Percentiles rank a stretch among this genome's conserved stretches.
Evolutionary conservation across 2,797 vertebrate genomes (phyloP).

Genomic region (Cottoperca gobio): DNA sequence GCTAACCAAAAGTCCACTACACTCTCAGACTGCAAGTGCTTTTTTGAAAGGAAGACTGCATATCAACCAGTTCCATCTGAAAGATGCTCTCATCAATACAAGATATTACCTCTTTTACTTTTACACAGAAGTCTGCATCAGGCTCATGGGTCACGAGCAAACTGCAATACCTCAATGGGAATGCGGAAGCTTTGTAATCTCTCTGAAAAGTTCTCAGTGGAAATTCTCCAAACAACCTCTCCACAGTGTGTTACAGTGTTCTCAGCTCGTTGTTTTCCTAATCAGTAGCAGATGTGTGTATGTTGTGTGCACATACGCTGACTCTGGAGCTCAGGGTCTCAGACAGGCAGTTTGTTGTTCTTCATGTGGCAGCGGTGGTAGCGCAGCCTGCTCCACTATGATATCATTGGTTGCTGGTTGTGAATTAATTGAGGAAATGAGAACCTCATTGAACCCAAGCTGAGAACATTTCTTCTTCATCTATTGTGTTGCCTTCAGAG

Average conservation of each 20-base stretch:
- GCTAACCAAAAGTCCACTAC: too few species aligned
- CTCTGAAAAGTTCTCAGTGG: too few species aligned
- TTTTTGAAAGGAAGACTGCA: too few species aligned
- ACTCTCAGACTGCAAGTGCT: too few species aligned
- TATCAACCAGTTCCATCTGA: too few species aligned
- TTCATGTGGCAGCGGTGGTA: conserved; percentile 25
- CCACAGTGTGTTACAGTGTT: conserved; percentile 30
- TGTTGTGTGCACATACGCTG: conserved; percentile 27
- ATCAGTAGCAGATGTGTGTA: conserved; percentile 72
- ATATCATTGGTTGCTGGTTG: conserved; percentile 66
- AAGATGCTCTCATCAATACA: too few species aligned
- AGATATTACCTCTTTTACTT: too few species aligned
- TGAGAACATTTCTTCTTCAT: conserved; percentile 13
- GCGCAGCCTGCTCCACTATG: conserved; percentile 37
- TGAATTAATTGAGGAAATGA: conserved; percentile 72
- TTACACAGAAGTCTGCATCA: too few species aligned
- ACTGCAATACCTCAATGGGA: too few species aligned
- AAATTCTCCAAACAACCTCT: conserved; percentile 46
- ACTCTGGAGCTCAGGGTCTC: conserved; percentile 10
- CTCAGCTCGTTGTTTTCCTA: conserved; percentile 65
- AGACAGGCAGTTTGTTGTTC: conserved; percentile 51
- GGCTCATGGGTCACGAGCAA: too few species aligned
- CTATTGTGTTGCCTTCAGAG: background rate
- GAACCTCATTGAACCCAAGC: conserved; percentile 52
- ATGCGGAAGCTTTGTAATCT: too few species aligned